Conservation (phyloP, 2,113 vertebrate genomes). For the Phrynosoma blainvillii region DNA sequence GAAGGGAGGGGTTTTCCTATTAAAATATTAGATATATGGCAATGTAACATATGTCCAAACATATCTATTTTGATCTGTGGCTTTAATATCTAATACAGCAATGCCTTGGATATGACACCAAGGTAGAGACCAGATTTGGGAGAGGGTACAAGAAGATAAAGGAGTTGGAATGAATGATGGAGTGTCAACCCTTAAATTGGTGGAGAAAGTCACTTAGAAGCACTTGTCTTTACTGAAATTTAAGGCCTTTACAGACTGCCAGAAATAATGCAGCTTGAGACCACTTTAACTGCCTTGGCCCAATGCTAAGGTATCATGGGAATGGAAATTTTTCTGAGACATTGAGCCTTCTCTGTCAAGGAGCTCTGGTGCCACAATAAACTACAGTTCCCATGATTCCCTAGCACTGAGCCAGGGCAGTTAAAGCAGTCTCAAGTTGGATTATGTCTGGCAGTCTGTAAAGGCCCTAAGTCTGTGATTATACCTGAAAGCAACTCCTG, state of each 20-base stretch:
- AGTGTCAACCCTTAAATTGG: constrained; percentile 14
- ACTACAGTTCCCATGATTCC: too few relatives aligned
- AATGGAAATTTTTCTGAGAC: too few relatives aligned
- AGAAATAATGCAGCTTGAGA: too few relatives aligned
- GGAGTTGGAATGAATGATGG: neutral
- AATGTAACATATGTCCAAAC: neutral
- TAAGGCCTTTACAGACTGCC: neutral
- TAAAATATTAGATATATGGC: neutral
- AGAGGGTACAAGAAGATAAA: neutral
- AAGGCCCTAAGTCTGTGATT: neutral
- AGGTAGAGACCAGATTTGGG: neutral
- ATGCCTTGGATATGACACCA: neutral
- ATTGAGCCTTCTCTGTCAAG: too few relatives aligned
- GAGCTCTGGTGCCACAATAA: too few relatives aligned
- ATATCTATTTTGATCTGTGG: constrained; percentile 14
- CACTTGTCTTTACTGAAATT: constrained; percentile 17
- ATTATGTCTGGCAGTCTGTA: too few relatives aligned
- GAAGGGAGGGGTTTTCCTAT: constrained; percentile 33
- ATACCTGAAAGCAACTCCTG: constrained; percentile 12
- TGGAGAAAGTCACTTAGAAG: neutral
- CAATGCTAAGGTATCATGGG: too few relatives aligned
- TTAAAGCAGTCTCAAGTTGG: too few relatives aligned
- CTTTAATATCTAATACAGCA: constrained; percentile 36
- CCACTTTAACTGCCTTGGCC: too few relatives aligned
- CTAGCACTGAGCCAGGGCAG: too few relatives aligned